phyloP scores from a whole-genome alignment of 2,113 vertebrate species.

The Myotis davidii region DNA sequence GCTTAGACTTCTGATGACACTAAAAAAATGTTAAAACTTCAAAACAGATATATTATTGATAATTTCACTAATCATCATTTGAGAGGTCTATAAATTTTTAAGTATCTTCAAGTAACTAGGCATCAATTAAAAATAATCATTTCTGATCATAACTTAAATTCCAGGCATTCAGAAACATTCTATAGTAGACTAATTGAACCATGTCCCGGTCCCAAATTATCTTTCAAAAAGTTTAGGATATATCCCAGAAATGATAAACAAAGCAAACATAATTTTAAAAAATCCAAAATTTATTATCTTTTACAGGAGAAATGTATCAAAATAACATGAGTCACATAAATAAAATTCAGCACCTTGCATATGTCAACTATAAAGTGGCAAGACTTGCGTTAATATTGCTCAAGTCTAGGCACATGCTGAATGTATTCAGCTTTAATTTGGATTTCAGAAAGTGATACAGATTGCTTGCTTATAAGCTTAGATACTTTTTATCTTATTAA shows the following conservation, averaged over 20 bases:
- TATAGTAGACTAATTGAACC: not conserved
- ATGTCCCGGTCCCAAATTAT: not conserved
- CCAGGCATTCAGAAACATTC: not conserved
- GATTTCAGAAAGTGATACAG: not conserved
- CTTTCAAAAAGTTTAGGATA: not conserved
- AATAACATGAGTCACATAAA: not conserved
- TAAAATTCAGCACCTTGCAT: constrained; percentile 5
- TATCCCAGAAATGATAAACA: not conserved
- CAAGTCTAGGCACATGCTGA: not conserved
- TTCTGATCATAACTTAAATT: not conserved
- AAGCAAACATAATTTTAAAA: constrained; percentile 6
- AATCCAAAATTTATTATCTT: not conserved
- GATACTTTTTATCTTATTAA: constrained; percentile 46
- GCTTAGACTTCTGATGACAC: constrained; percentile 44
- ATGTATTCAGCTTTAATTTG: constrained; percentile 4
- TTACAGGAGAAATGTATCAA: not conserved
- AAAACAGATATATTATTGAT: constrained; percentile 40
- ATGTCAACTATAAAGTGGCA: not conserved
- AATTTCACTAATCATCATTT: constrained; percentile 41
- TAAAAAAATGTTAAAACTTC: constrained; percentile 62
- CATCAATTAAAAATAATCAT: constrained; percentile 6
- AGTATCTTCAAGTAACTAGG: constrained; percentile 13
- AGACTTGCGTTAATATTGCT: not conserved
- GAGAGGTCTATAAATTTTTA: constrained; percentile 40
- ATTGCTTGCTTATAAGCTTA: not conserved